Conservation (phyloP, 2,113 vertebrate genomes). For the Lates calcarifer region DNA sequence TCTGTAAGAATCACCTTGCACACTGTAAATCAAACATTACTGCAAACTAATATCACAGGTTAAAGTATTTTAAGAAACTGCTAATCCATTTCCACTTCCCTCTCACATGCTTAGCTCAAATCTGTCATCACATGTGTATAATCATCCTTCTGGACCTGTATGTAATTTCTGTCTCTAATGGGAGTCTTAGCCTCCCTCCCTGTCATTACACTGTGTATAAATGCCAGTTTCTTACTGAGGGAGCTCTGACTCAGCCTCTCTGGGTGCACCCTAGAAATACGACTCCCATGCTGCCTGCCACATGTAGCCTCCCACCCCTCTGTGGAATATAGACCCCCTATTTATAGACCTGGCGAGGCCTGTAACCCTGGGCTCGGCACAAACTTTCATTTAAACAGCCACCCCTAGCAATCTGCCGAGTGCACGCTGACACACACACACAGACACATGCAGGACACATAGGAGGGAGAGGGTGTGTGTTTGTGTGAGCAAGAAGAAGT, state of each 20-base stretch:
- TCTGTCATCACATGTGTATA: conserved; percentile 66
- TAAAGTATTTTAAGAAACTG: conserved; percentile 64
- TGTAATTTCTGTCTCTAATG: conserved; percentile 77
- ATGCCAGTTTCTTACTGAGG: conserved; percentile 73
- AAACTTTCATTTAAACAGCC: conserved; percentile 77
- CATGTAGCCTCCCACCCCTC: conserved; percentile 82
- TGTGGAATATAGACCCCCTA: conserved; percentile 86
- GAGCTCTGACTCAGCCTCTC: conserved; percentile 74
- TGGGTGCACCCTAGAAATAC: conserved; percentile 78
- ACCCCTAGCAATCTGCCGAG: conserved; percentile 56
- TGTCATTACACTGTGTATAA: conserved; percentile 82
- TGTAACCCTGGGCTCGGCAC: conserved; percentile 74
- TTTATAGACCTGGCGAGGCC: conserved; percentile 83
- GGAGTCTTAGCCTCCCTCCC: conserved; percentile 69
- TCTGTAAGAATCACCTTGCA: conserved; percentile 23
- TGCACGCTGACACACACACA: conserved; percentile 45
- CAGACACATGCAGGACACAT: conserved; percentile 9
- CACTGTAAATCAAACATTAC: conserved; percentile 27
- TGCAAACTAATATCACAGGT: conserved; percentile 45
- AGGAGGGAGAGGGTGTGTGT: conserved; percentile 62
- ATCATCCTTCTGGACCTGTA: conserved; percentile 67
- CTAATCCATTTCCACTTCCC: conserved; percentile 55
- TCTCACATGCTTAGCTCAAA: conserved; percentile 50
- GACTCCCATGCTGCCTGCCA: conserved; percentile 74
- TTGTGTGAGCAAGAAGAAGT: conserved; percentile 42